Evolutionary conservation across 92 coral and sea anemone species (phyloP).

Genomic region (Zoanthus sociatus): DNA sequence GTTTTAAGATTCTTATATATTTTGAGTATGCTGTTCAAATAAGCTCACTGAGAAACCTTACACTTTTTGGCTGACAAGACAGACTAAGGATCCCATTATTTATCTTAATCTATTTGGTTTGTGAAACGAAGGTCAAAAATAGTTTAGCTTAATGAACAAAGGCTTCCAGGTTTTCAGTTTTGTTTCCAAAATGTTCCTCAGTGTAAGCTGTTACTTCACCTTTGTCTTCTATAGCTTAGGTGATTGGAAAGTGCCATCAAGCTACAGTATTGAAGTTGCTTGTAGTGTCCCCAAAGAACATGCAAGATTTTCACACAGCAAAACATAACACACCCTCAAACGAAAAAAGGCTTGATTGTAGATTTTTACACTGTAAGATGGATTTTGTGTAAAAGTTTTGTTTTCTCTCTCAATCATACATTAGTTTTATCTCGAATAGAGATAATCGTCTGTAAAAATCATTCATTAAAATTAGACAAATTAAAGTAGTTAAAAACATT

Average conservation of each 20-base stretch:
- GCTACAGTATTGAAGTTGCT: neutral
- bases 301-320: neutral
- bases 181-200: neutral
- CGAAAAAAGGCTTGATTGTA: neutral
- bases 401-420: neutral
- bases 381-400: neutral
- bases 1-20: constrained; percentile 43
- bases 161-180: neutral
- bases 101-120: constrained; percentile 13
- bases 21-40: constrained; percentile 27
- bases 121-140: neutral
- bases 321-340: neutral
- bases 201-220: neutral
- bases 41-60: neutral
- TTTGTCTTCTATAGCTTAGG: neutral
- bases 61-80: constrained; percentile 2
- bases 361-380: neutral
- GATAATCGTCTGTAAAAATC: neutral
- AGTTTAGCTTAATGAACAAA: neutral
- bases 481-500: neutral
- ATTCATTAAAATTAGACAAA: neutral
- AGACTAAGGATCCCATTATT: neutral
- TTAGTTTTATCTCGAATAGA: neutral
- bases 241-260: neutral
- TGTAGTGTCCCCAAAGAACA: neutral